Conservation (phyloP, 2,113 vertebrate species). For the Herpailurus yagouaroundi region DNA sequence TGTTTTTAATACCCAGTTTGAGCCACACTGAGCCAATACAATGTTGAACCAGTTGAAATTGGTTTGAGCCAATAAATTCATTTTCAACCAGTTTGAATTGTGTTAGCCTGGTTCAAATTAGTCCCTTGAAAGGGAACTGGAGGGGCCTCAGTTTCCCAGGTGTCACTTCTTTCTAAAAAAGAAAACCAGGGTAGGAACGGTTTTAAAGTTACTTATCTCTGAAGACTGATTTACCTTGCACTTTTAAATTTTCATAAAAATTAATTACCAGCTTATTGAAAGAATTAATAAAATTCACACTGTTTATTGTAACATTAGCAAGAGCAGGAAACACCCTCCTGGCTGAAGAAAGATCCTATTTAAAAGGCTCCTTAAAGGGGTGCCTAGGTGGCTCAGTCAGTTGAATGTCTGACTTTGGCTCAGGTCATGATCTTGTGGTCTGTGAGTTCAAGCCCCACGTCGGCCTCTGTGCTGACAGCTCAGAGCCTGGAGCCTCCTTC, state of each 20-base stretch:
- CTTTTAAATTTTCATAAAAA: constrained; percentile 31
- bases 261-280: constrained; percentile 36
- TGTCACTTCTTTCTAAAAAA: not conserved
- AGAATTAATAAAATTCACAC: constrained; percentile 30
- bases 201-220: not conserved
- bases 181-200: not conserved
- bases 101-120: not conserved
- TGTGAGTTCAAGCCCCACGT: no score
- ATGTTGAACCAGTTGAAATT: not conserved
- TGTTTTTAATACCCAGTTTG: not conserved
- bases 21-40: not conserved
- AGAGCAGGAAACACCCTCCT: not conserved
- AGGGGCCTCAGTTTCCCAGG: not conserved
- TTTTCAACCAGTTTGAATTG: not conserved
- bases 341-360: not conserved
- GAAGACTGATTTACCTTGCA: not conserved
- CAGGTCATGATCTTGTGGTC: no score
- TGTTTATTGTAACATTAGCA: constrained; percentile 8
- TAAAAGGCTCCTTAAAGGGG: not conserved
- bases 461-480: no score
- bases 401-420: no score
- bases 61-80: not conserved
- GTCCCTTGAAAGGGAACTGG: not conserved
- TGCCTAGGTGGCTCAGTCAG: no score
- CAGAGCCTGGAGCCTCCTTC: no score